phyloP scores from a whole-genome alignment of 2,113 vertebrate genomes.

The Ciconia stormi region DNA sequence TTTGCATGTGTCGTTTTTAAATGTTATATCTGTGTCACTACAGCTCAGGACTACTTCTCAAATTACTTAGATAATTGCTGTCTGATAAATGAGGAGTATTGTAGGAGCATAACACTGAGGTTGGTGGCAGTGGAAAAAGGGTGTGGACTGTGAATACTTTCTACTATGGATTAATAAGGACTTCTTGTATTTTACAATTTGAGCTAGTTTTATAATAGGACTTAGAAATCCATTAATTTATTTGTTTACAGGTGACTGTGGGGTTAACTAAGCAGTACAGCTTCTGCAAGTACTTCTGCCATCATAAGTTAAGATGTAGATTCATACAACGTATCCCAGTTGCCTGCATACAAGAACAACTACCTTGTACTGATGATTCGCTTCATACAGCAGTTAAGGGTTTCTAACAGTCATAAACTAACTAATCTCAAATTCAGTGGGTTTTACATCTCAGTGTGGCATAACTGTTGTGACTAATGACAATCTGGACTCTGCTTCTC shows the following conservation, averaged over 20 bases:
- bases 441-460: not conserved
- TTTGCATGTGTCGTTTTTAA: not conserved
- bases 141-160: not conserved
- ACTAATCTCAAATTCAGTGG: not conserved
- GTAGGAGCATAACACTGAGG: not conserved
- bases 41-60: not conserved
- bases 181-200: not conserved
- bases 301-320: not conserved
- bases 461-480: constrained; percentile 15
- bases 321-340: not conserved
- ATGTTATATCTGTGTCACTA: not conserved
- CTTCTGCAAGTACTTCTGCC: not conserved
- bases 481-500: not conserved
- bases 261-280: not conserved
- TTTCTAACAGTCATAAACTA: not conserved
- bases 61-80: not conserved
- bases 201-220: not conserved
- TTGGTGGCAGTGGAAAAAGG: not conserved
- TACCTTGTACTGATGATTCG: not conserved
- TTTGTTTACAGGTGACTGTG: not conserved
- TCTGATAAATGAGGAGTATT: not conserved
- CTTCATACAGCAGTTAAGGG: not conserved
- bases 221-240: not conserved
- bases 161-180: not conserved
- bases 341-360: not conserved